Base-by-base conservation (phyloP, 2,888 invertebrate species). In the Brachycybe producta region DNA sequence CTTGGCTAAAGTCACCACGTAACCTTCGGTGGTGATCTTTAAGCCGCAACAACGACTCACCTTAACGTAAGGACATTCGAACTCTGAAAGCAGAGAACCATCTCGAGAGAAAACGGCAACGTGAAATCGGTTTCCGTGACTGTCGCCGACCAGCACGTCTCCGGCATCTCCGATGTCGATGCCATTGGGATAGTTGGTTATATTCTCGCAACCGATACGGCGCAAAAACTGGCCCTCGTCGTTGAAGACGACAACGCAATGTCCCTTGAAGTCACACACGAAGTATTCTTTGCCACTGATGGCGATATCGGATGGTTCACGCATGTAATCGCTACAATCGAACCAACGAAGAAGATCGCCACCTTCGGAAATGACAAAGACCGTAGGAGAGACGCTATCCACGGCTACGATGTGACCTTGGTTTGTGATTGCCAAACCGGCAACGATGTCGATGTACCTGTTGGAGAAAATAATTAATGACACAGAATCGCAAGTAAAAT, bases 231-330 rank as follows among this genome's bases (percentile, higher is more conserved):
- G 79, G 51, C 94, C 94, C 57, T 86, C 84, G 66, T 91, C 90
- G 65, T 83, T 86, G 68, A 92, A 92, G 42, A 94, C 92, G 24
- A 92, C 92, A 48, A 94, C 92, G 69, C 92, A 92, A 71, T 94
- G 94, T 47, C 92, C 94, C 71, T 95, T 95, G 70, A 94, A 95
- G 71, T 95, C 94, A 70, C 94, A 95, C 54, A 95, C 90, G 70
- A 87, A 95, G 68, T 87, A 91, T 68, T 87, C 86, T 69, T 72
- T 70, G 80, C 88, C 88, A 70, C 83, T 84, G 63, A 94, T 88
- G 56, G 92, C 92, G 64, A 95, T 91, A 68, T 95, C 94, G 45
- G 92, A 92, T 17, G 94, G 94, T 68, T 95, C 95, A 59, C 91
- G 76, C 94, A 95, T 95, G 68, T 88, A 88, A 69, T 91, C 88